Percentiles rank a stretch among this genome's conserved stretches.
These are phyloP conservation scores for Calliphora vicina DNA, from an alignment of 1,140 invertebrate genomes.

Conservation along the genomic window DNA sequence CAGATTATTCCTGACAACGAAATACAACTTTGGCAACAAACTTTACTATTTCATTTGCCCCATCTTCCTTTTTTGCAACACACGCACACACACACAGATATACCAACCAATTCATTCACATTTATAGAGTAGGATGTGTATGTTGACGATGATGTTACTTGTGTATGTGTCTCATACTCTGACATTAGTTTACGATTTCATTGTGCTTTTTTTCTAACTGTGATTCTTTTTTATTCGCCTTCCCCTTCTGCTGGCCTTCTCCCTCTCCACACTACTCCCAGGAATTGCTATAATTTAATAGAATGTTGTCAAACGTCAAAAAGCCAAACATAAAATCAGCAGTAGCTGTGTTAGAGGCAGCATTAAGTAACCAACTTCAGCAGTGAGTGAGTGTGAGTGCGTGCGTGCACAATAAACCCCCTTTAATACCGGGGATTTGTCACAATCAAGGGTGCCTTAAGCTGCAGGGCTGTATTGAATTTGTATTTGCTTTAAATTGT, in stretches of 20 bases:
- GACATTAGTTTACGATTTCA: constrained; percentile 5
- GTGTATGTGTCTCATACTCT: background rate
- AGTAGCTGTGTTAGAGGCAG: background rate
- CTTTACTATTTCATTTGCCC: background rate
- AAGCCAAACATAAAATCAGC: background rate
- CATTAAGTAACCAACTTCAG: too few relatives aligned
- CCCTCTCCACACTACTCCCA: background rate
- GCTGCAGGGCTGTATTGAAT: constrained; percentile 4
- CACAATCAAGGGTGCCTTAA: constrained; percentile 5
- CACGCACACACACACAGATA: background rate
- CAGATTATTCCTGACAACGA: constrained; percentile 13
- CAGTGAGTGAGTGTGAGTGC: background rate
- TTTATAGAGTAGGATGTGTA: background rate
- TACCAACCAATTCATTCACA: background rate
- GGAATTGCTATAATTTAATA: background rate
- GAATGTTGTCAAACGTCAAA: constrained; percentile 6
- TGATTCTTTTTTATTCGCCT: background rate
- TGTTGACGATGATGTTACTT: background rate
- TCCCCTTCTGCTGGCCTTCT: background rate
- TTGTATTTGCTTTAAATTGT: background rate
- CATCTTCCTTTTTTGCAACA: background rate
- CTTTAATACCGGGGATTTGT: background rate
- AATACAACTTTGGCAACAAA: constrained; percentile 13
- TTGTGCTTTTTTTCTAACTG: background rate
- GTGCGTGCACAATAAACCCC: background rate